Percentiles rank a stretch among this genome's conserved stretches.
These are phyloP conservation scores for Ladona fulva DNA, from an alignment of 1,140 invertebrate genomes.

Conservation along the genomic window DNA sequence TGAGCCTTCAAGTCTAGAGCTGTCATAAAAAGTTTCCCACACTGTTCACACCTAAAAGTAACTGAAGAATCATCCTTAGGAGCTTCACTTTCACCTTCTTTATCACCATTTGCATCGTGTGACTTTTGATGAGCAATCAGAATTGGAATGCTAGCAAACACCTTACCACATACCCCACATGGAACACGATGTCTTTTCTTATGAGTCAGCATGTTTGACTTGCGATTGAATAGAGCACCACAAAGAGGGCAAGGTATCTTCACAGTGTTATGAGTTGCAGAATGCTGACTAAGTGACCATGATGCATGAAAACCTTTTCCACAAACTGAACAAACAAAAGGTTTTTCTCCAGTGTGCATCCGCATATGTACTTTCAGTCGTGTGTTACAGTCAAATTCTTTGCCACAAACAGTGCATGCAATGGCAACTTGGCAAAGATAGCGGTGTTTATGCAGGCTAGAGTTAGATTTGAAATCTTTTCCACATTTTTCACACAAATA, in stretches of 20 bases:
- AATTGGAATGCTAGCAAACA: conserved; percentile 46
- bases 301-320: conserved; percentile 36
- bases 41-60: conserved; percentile 37
- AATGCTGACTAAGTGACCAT: not conserved
- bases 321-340: conserved; percentile 42
- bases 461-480: not conserved
- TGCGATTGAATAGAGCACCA: not conserved
- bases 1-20: conserved; percentile 14
- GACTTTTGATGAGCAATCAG: conserved; percentile 41
- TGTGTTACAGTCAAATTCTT: not conserved
- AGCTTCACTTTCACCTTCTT: not conserved
- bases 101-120: conserved; percentile 35
- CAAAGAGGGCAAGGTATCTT: not conserved
- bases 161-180: conserved; percentile 35
- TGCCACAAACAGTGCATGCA: not conserved
- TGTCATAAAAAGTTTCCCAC: conserved; percentile 34
- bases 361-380: conserved; percentile 1
- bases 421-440: not conserved
- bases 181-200: not conserved
- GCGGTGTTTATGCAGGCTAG: not conserved
- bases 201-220: not conserved
- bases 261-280: not conserved
- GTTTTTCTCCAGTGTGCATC: conserved; percentile 14
- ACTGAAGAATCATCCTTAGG: conserved; percentile 25
- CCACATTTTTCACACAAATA: not conserved